Conservation (phyloP, 1,140 invertebrate species). For the Drosophila kanapiae region DNA sequence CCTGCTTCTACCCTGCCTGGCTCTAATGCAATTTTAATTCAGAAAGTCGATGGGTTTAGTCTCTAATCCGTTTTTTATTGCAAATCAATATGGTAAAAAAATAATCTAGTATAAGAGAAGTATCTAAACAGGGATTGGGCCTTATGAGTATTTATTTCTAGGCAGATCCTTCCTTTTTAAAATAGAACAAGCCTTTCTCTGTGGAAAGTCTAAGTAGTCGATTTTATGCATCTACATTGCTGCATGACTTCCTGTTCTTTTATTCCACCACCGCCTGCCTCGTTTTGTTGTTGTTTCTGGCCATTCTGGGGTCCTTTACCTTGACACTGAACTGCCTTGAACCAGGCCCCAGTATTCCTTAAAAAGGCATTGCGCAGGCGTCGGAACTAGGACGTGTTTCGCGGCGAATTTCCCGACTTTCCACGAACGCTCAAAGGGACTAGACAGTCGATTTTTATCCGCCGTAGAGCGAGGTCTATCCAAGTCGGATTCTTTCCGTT, state of each 20-base stretch:
- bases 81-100: background rate
- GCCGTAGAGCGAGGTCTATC: conserved; percentile 33
- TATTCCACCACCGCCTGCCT: conserved; percentile 3
- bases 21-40: background rate
- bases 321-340: conserved; percentile 68
- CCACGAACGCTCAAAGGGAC: background rate
- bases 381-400: conserved; percentile 15
- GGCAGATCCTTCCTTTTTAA: background rate
- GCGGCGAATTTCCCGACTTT: conserved; percentile 30
- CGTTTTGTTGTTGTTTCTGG: conserved; percentile 6
- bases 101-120: background rate
- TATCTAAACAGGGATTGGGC: background rate
- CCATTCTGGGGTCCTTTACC: conserved; percentile 50
- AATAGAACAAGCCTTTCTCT: background rate
- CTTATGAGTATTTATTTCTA: background rate
- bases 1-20: too few relatives aligned
- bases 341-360: conserved; percentile 33
- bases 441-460: conserved; percentile 54
- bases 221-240: background rate
- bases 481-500: background rate
- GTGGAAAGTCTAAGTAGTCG: background rate
- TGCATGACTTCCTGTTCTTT: background rate
- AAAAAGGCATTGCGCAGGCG: conserved; percentile 37
- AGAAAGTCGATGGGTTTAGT: background rate
- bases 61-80: conserved; percentile 1